Base-by-base conservation (phyloP, 1,140 invertebrate genomes). In the Philotrypesis tridentata region DNA sequence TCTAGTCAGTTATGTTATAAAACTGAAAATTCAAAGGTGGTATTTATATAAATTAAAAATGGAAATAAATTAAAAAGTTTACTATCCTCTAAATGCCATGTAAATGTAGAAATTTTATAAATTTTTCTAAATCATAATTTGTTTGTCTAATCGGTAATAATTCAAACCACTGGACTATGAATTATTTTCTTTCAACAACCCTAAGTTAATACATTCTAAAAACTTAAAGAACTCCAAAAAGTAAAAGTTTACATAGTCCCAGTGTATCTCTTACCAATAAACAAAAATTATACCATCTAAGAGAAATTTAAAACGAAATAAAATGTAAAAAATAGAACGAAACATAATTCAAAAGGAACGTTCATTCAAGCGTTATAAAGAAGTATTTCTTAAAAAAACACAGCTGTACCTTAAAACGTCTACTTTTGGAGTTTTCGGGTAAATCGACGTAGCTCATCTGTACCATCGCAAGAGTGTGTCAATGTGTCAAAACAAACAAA, bases 341-440 rank as follows among this genome's bases (percentile, higher is more conserved):
- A 82, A 82, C 48, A 79, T 63, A 74, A 76, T 55, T 65, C 7
- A 82, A 71, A 33, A 8, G 73, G 27, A 55, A 72, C 68, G 68
- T 73, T 77, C 33, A 78, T n/a, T 73, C 68, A 78, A 82, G 81
- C 81, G 33, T 78, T 67, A 67, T 73, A 79, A 73, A 17, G 37
- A 74, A 75, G 37, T 71, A 72, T 65, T 65, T 74, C 33, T 80
- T 63, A 71, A 79, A 70, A 80, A 72, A 78, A 77, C 67, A 83
- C 82, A 83, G 29, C 71, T 79, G 76, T 83, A 83, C 76, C 76
- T 79, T 79, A 83, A 79, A 83, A 83, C 76, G 82, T 83, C 71
- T 83, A 83, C 82, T 83, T 83, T 79, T 83, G 82, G 82, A 83
- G 82, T 83, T 79, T 74, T 79, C 76, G 25, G 76, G 17, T 60